Percentiles rank a stretch among this genome's conserved stretches.
These are phyloP conservation scores for Melanerpes formicivorus DNA, from an alignment of 2,113 vertebrate genomes.

Conservation along the genomic window DNA sequence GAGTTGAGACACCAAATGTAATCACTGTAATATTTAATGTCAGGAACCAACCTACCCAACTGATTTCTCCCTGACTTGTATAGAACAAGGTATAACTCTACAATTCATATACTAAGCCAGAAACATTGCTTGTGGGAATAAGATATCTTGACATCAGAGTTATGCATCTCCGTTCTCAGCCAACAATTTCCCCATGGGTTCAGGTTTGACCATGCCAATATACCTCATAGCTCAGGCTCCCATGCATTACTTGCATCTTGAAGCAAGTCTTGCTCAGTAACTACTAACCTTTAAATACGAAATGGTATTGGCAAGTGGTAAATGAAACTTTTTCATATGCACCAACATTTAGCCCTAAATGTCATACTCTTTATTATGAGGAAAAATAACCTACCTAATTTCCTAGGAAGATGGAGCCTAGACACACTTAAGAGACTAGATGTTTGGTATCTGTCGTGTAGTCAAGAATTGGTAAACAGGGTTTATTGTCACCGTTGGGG, in stretches of 20 bases:
- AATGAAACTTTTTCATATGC: not conserved
- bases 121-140: not conserved
- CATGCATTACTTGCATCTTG: not conserved
- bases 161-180: not conserved
- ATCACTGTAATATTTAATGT: not conserved
- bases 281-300: not conserved
- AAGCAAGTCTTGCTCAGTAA: not conserved
- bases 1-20: not conserved
- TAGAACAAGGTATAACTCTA: not conserved
- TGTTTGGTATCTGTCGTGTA: not conserved
- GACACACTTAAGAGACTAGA: not conserved
- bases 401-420: not conserved
- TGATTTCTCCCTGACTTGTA: not conserved
- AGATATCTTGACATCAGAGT: not conserved
- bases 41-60: not conserved
- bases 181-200: not conserved
- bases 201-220: accelerated
- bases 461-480: not conserved
- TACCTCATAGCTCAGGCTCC: not conserved
- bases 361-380: not conserved
- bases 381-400: not conserved
- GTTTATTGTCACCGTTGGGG: not conserved
- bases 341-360: not conserved
- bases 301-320: not conserved
- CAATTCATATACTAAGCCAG: not conserved